Evolutionary conservation across 1,140 invertebrate genomes (phyloP), one percentile per base, ranked within the genome.

Genomic region (Drosophila nasuta): DNA sequence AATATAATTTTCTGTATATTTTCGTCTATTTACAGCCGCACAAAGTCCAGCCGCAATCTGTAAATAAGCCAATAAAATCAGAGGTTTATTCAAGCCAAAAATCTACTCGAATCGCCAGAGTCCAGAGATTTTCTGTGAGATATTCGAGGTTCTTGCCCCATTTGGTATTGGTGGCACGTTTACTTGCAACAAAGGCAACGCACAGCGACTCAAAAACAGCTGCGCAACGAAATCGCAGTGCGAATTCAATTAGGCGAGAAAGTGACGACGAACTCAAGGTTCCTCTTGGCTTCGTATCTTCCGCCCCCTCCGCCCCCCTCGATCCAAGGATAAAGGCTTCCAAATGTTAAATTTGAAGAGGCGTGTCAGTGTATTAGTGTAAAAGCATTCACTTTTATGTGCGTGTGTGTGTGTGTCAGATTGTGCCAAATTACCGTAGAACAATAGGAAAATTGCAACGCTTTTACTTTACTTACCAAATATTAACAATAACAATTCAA

Each of bases 1-100:
- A 75, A 68, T 45, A 11, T 11, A 15, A 66, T 63, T 73, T 58
- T 54, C 4, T 6, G 20, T 20, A 11, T 11, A 6, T 46, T 62
- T 41, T 60, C 5, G 2, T 63, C 41, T 67, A n/a, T 15, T 80
- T 83, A 13, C 73, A 83, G 81, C 20, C 69, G 33, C 8, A 70
- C 17, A 73, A 83, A 60, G 56, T 25, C 63, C 52, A 70, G 65
- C 46, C 52, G 57, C 46, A 75, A 83, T 69, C 63, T 65, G 63
- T 70, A 41, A 83, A 82, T 62, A 76, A 86, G 77, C 70, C 65
- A 69, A 58, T 77, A 77, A 56, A 85, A 77, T 75, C 57, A 80
- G 74, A 75, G 65, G 65, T 62, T 63, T 69, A 51, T 52, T 51
- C 46, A 51, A 41, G 35, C 10, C 8, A 15, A 33, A 58, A 33